Conservation (phyloP, 2,797 vertebrate species). For the Pelobates cultripes region DNA sequence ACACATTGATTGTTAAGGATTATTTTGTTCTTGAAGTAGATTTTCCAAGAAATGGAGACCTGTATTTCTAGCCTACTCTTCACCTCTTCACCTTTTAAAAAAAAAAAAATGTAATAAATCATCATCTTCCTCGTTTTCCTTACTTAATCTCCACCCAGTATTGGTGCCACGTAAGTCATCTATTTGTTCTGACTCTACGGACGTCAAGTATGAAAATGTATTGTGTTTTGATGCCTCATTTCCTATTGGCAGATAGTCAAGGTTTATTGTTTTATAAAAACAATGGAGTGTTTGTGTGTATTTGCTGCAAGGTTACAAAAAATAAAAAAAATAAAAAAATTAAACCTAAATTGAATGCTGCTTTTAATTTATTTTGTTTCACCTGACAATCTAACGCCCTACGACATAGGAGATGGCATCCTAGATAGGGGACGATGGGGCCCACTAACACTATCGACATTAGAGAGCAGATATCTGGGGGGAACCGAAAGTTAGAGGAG, state of each 20-base stretch:
- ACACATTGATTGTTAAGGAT: neutral
- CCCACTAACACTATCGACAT: too few relatives aligned
- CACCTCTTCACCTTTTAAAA: neutral
- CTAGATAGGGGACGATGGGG: too few relatives aligned
- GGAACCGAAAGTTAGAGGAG: too few relatives aligned
- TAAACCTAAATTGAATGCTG: too few relatives aligned
- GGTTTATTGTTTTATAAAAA: too few relatives aligned
- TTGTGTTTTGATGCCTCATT: constrained; percentile 31
- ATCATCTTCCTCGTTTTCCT: constrained; percentile 15
- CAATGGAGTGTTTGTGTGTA: too few relatives aligned
- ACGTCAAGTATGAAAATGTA: constrained; percentile 25
- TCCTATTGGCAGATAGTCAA: constrained; percentile 18
- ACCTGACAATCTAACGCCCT: too few relatives aligned
- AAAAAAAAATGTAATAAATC: constrained; percentile 1
- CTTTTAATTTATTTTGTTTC: too few relatives aligned
- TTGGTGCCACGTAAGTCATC: neutral
- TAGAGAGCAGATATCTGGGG: too few relatives aligned
- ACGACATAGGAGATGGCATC: too few relatives aligned
- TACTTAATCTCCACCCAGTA: neutral
- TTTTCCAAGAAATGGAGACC: constrained; percentile 16
- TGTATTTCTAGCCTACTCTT: neutral
- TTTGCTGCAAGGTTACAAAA: too few relatives aligned
- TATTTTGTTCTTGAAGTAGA: constrained; percentile 14
- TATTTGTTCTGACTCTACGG: constrained; percentile 15
- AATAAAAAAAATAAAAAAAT: too few relatives aligned